These are phyloP conservation scores for Marisa cornuarietis DNA, from an alignment of 1,140 invertebrate genomes.

Conservation along the genomic window DNA sequence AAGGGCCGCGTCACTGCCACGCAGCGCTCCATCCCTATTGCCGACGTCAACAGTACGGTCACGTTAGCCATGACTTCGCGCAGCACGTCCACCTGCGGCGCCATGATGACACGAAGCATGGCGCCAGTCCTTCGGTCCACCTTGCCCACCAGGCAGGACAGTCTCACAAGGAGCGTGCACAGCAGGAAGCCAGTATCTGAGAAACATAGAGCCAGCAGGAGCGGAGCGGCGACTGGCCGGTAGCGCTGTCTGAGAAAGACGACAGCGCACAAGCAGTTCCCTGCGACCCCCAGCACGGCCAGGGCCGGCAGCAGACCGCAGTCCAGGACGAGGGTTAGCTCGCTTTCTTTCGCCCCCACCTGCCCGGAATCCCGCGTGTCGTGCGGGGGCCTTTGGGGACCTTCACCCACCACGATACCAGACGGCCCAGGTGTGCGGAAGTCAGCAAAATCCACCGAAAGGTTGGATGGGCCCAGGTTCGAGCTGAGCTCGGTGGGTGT, in stretches of 20 bases:
- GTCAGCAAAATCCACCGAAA: too few species aligned
- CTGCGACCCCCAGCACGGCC: background rate
- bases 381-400: too few species aligned
- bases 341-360: too few species aligned
- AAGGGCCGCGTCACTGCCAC: conserved; percentile 18
- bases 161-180: conserved; percentile 6
- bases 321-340: background rate
- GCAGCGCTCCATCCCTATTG: conserved; percentile 13
- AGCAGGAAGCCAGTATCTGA: conserved; percentile 13
- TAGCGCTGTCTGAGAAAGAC: conserved; percentile 14
- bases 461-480: too few species aligned
- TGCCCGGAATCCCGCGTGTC: too few species aligned
- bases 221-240: conserved; percentile 7
- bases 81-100: conserved; percentile 17
- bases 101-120: background rate
- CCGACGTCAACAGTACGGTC: conserved; percentile 18
- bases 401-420: too few species aligned
- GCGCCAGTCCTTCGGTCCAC: background rate
- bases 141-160: conserved; percentile 4
- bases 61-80: conserved; percentile 14
- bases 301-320: conserved; percentile 11
- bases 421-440: too few species aligned
- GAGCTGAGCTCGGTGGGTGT: too few species aligned
- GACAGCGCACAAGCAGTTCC: conserved; percentile 11
- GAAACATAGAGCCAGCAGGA: conserved; percentile 10